A percentile compares a stretch with the other conserved stretches of the same genome.
phyloP scores from a whole-genome alignment of 2,888 invertebrate genomes.

The Epicampocera succincta region DNA sequence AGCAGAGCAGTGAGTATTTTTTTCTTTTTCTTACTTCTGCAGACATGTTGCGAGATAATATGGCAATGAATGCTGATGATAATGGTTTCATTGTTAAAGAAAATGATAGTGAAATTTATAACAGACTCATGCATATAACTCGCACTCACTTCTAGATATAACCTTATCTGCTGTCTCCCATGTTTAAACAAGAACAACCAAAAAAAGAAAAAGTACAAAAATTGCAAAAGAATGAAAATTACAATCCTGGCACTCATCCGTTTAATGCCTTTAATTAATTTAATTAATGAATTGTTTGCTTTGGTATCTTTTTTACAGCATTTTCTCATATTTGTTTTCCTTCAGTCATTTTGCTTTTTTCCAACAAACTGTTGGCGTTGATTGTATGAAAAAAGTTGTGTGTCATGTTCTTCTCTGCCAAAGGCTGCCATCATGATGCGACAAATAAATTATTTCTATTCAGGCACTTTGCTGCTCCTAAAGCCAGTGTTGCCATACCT shows the following conservation, averaged over 20 bases:
- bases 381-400: neutral
- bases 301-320: constrained; percentile 70
- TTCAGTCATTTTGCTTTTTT: constrained; percentile 5
- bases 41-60: neutral
- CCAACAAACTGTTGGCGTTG: neutral
- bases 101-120: constrained; percentile 13
- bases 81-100: constrained; percentile 7
- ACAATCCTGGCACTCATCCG: constrained; percentile 57
- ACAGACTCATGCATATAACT: constrained; percentile 3
- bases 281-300: constrained; percentile 79
- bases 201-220: too few relatives aligned
- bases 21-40: neutral
- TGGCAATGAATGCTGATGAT: neutral
- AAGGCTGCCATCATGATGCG: too few relatives aligned
- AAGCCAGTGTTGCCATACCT: too few relatives aligned
- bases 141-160: too few relatives aligned
- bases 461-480: too few relatives aligned
- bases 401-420: too few relatives aligned
- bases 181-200: neutral
- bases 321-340: neutral
- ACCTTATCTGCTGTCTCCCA: neutral
- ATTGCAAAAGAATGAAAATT: constrained; percentile 13
- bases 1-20: too few relatives aligned
- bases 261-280: constrained; percentile 79
- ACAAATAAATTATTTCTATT: too few relatives aligned